A percentile compares a stretch with the other conserved stretches of the same genome.
Evolutionary conservation across 2,888 invertebrate species (phyloP).

Genomic region (Abscondita cerata): DNA sequence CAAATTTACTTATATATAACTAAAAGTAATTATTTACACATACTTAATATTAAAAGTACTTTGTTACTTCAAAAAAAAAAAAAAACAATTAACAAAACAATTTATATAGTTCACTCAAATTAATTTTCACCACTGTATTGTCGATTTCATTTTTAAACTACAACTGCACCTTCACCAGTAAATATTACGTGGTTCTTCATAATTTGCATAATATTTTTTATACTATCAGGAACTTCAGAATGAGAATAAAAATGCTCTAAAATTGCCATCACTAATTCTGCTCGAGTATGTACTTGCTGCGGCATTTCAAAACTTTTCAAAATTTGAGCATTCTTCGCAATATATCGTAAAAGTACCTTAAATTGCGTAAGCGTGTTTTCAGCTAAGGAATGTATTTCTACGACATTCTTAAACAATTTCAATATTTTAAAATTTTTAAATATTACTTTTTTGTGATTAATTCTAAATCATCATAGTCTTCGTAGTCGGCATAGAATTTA

Average conservation of each 20-base stretch:
- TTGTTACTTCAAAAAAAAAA: no score
- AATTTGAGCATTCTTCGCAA: not conserved
- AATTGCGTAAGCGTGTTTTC: constrained; percentile 12
- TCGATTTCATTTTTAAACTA: not conserved
- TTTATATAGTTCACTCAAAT: no score
- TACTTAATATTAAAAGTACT: no score
- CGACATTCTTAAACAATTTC: constrained; percentile 37
- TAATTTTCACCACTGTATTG: no score
- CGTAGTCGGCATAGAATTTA: constrained; percentile 22
- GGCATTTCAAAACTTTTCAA: not conserved
- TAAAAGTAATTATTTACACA: no score
- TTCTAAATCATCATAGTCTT: constrained; percentile 23
- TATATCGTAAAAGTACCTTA: not conserved
- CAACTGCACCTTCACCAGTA: not conserved
- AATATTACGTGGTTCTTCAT: not conserved
- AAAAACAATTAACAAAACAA: no score
- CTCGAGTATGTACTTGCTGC: not conserved
- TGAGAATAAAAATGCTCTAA: not conserved
- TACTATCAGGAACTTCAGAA: not conserved
- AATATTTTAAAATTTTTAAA: constrained; percentile 40
- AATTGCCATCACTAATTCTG: not conserved
- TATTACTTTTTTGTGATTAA: constrained; percentile 36
- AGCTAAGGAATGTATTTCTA: constrained; percentile 19
- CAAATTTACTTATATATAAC: no score
- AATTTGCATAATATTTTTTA: not conserved